Evolutionary conservation across 92 coral and sea anemone genomes (phyloP).

Genomic region (Phenganax stokvisi): DNA sequence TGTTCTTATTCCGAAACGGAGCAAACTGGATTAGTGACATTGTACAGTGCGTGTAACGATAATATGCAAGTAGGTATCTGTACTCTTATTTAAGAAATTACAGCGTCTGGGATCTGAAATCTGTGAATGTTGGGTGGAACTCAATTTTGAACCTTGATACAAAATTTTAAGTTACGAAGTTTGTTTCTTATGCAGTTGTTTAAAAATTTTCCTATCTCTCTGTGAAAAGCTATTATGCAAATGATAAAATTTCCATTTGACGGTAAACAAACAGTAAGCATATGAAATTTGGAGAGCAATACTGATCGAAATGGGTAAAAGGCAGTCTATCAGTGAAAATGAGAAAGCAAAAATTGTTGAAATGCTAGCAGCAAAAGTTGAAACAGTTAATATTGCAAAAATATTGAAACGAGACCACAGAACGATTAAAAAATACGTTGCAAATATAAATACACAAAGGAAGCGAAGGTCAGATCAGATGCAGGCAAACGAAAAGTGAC

Average conservation of each 20-base stretch:
- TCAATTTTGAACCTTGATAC: no score
- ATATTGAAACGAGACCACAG: conserved; percentile 4
- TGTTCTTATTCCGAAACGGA: background rate
- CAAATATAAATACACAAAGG: no score
- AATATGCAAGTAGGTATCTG: no score
- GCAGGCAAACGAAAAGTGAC: conserved; percentile 5
- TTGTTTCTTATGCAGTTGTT: no score
- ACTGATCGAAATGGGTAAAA: background rate
- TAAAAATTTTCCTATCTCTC: no score
- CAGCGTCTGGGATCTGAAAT: no score
- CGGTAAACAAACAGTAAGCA: background rate
- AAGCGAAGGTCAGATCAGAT: background rate
- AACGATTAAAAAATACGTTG: background rate
- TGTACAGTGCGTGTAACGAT: no score
- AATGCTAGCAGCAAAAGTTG: background rate
- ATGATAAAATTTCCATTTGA: no score
- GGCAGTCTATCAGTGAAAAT: background rate
- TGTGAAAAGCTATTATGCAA: no score
- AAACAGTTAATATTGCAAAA: background rate
- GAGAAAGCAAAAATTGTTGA: background rate
- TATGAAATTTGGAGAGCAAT: background rate
- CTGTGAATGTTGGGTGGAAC: no score
- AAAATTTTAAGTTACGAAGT: no score
- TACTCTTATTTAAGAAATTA: no score
- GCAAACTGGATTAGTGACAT: background rate